Conservation (phyloP, 2,113 vertebrate species). For the Planiliza haematocheilus region DNA sequence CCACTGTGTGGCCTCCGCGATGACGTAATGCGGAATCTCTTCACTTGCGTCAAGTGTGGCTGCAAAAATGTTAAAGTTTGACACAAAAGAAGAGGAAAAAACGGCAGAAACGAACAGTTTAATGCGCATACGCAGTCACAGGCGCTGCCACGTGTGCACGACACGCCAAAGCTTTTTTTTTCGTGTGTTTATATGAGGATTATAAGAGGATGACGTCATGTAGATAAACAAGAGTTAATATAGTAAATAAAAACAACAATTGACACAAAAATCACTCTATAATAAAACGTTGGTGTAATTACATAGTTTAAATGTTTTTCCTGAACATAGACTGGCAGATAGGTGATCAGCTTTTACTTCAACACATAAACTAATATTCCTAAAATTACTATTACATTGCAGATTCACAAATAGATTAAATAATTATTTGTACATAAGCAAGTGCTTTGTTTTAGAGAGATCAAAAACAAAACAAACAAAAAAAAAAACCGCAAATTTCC, state of each 20-base stretch:
- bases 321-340: not conserved
- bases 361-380: not conserved
- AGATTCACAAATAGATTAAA: no score
- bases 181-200: not conserved
- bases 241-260: not conserved
- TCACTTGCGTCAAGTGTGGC: constrained; percentile 69
- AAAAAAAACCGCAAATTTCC: no score
- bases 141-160: no score
- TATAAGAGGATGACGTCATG: constrained; percentile 40
- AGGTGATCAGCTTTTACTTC: not conserved
- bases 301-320: not conserved
- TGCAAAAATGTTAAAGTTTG: constrained; percentile 49
- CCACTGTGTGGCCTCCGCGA: constrained; percentile 72
- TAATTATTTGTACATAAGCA: no score
- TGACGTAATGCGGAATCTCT: constrained; percentile 87
- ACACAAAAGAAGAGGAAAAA: not conserved
- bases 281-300: not conserved
- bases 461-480: no score
- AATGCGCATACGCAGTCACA: not conserved
- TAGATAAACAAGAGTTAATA: not conserved
- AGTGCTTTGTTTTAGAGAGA: no score
- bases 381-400: not conserved
- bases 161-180: no score
- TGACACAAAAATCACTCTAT: not conserved
- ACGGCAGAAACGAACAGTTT: not conserved